Evolutionary conservation across 2,113 vertebrate species (phyloP).

Genomic region (Salvelinus namaycush): DNA sequence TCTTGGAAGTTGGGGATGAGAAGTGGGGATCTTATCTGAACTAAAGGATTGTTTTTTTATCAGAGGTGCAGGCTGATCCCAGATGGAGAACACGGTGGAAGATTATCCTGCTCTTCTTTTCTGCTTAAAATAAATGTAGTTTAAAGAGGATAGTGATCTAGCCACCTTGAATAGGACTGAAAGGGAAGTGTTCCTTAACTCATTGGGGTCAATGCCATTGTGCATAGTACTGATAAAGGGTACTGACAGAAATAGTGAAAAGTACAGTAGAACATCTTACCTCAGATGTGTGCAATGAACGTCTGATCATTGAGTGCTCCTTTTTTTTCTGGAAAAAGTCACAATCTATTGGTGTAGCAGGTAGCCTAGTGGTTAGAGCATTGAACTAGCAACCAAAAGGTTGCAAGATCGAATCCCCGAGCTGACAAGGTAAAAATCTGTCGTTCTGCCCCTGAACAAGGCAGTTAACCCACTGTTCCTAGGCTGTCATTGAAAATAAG

Average conservation of each 20-base stretch:
- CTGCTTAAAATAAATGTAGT: conserved; percentile 30
- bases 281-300: no score
- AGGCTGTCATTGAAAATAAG: no score
- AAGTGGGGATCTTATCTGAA: conserved; percentile 38
- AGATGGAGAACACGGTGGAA: conserved; percentile 39
- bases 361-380: no score
- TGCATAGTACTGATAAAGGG: not conserved
- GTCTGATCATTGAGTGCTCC: no score
- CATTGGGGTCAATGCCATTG: conserved; percentile 29
- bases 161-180: conserved; percentile 18
- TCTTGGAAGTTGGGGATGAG: conserved; percentile 40
- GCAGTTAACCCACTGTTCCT: no score
- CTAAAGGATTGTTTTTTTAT: conserved; percentile 31
- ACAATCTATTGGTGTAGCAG: no score
- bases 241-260: not conserved
- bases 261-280: no score
- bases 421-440: no score
- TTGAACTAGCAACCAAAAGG: no score
- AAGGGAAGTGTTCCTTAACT: conserved; percentile 22
- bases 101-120: conserved; percentile 47
- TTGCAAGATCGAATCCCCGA: no score
- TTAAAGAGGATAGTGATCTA: conserved; percentile 12
- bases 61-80: conserved; percentile 47
- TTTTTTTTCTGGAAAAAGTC: no score
- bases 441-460: no score